Evolutionary conservation across 2,113 vertebrate species (phyloP).

Genomic region (Tenebrosternarchus preto): DNA sequence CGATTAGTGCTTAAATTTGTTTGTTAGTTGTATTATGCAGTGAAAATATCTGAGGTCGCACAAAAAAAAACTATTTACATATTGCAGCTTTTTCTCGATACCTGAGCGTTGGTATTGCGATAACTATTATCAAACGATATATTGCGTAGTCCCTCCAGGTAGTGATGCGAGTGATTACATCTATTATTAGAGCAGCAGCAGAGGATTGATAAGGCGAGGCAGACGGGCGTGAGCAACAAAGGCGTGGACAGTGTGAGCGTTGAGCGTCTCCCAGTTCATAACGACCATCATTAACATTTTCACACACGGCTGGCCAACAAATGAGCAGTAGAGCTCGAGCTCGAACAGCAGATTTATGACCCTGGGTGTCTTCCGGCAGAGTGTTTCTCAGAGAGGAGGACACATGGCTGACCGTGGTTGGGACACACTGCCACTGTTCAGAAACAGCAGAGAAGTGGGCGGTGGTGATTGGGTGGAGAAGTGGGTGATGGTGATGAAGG

Average conservation of each 20-base stretch:
- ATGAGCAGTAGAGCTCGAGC: constrained; percentile 75
- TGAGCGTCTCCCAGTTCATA: constrained; percentile 70
- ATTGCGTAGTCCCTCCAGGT: too few relatives aligned
- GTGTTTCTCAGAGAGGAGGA: constrained; percentile 4
- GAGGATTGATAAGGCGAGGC: constrained; percentile 68
- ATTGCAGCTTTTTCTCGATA: too few relatives aligned
- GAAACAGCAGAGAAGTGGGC: too few relatives aligned
- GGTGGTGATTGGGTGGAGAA: too few relatives aligned
- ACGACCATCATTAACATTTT: constrained; percentile 85
- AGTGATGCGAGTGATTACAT: constrained; percentile 62
- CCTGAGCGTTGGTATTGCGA: too few relatives aligned
- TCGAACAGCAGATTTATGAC: constrained; percentile 66
- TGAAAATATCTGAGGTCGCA: too few relatives aligned
- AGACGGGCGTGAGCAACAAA: constrained; percentile 64
- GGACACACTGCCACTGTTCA: too few relatives aligned
- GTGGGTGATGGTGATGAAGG: too few relatives aligned
- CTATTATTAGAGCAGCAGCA: constrained; percentile 64
- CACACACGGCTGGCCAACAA: constrained; percentile 80
- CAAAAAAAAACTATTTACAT: too few relatives aligned
- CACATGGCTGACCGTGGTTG: neutral
- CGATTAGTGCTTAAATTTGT: too few relatives aligned
- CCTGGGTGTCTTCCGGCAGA: constrained; percentile 7
- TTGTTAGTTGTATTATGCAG: too few relatives aligned
- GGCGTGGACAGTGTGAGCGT: constrained; percentile 74
- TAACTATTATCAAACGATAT: too few relatives aligned